Percentiles rank a stretch among this genome's conserved stretches.
Conservation (phyloP, 2,888 invertebrate genomes). For the Paralinhomoeus sp. region DNA sequence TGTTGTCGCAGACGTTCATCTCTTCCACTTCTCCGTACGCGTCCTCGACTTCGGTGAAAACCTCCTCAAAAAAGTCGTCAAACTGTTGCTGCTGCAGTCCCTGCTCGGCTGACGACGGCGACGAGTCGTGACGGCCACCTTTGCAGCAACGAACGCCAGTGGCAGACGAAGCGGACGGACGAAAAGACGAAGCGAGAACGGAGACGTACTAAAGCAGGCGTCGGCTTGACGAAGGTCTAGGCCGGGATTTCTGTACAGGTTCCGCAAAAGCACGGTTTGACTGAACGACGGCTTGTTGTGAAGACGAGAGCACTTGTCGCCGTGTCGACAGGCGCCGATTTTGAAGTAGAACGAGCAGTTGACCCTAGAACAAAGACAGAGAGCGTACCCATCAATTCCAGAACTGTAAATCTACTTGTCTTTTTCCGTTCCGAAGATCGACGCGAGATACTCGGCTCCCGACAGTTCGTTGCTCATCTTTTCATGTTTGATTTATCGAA, state of each 20-base stretch:
- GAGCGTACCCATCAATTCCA: neutral
- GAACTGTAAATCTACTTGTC: constrained; percentile 42
- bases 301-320: constrained; percentile 92
- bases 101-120: too few relatives aligned
- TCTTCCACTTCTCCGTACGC: constrained; percentile 99
- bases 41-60: constrained; percentile 92
- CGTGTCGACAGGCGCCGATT: constrained; percentile 97
- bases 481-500: too few relatives aligned
- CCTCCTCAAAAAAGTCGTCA: constrained; percentile 97
- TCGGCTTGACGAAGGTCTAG: constrained; percentile 93
- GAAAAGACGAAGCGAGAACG: too few relatives aligned
- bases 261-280: constrained; percentile 77
- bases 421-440: constrained; percentile 92
- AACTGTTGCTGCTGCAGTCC: constrained; percentile 63
- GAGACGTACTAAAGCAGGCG: constrained; percentile 60
- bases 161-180: too few relatives aligned
- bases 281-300: constrained; percentile 99
- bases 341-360: constrained; percentile 99
- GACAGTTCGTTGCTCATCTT: neutral
- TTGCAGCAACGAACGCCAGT: too few relatives aligned
- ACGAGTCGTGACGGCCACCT: too few relatives aligned
- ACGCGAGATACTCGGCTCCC: constrained; percentile 74
- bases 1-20: constrained; percentile 99
- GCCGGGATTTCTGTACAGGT: constrained; percentile 91
- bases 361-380: constrained; percentile 38